These are phyloP conservation scores for Picathartes gymnocephalus DNA, from an alignment of 2,113 vertebrate genomes.

Conservation along the genomic window DNA sequence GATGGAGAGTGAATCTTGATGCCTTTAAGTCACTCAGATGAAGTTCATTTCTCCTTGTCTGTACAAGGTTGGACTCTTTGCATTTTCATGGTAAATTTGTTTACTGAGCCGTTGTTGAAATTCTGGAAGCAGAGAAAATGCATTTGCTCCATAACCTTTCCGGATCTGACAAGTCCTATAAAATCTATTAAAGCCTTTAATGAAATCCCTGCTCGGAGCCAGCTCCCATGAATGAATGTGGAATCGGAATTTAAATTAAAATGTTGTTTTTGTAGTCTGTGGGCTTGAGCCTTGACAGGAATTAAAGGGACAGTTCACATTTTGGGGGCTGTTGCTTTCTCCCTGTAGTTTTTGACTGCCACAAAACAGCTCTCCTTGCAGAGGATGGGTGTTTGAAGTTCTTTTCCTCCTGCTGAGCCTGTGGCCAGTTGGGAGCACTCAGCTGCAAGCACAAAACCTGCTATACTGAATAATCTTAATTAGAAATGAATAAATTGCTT, in stretches of 20 bases:
- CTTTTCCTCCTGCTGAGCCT: background rate
- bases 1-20: background rate
- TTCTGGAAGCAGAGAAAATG: slow-evolving; percentile 74
- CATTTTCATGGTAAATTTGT: slow-evolving; percentile 69
- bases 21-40: slow-evolving; percentile 8
- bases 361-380: background rate
- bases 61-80: slow-evolving; percentile 22
- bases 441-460: background rate
- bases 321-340: background rate
- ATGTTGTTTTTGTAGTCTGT: slow-evolving; percentile 64
- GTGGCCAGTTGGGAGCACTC: background rate
- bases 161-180: slow-evolving; percentile 71
- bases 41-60: slow-evolving; percentile 50
- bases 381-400: background rate
- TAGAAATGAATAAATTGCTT: slow-evolving; percentile 26
- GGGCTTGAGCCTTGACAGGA: slow-evolving; percentile 47
- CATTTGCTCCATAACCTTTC: slow-evolving; percentile 73
- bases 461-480: background rate
- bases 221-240: slow-evolving; percentile 67
- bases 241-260: slow-evolving; percentile 75
- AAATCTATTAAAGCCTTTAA: slow-evolving; percentile 77
- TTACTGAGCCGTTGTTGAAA: slow-evolving; percentile 63
- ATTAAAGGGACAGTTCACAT: slow-evolving; percentile 52
- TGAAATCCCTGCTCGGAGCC: slow-evolving; percentile 68
- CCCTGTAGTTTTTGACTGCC: background rate